Base-by-base conservation (phyloP, 2,797 vertebrate species). In the Phaenicophaeus curvirostris region DNA sequence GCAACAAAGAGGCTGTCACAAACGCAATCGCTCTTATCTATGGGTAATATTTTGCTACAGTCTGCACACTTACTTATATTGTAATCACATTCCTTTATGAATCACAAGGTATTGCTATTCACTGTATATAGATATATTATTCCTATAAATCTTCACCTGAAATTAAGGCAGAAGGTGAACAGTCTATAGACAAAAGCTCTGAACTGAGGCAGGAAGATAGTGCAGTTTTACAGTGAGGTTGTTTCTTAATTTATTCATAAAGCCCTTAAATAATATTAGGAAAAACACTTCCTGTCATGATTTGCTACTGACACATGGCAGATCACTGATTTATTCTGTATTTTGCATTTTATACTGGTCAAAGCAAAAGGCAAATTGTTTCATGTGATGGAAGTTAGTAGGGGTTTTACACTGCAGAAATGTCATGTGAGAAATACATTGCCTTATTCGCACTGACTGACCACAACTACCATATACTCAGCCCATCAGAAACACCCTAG, bases 1-100 rank as follows among this genome's bases (percentile, higher is more conserved):
- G 87, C 82, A 96, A 93, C 85, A 92, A 89, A 87, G 66, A 88
- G 69, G 19, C 73, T 86, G 89, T 91, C 89, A 81, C 67, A 88
- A 90, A 59, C 78, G 73, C 69, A 94, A 76, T 95, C 82, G 78
- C 35, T 94, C 90, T 80, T 89, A 83, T 89, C 87, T 82, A 81
- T 11, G 51, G 51, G 31, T 76, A 92, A 57, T 91, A 93, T 94
- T 94, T 93, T 95, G 62, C 58, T 78, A 63, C 39, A 81, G 62
- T 81, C 63, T 94, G 39, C 78, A 62, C 81, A 72, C 76, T 93
- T 77, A 67, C 39, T 83, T 90, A 55, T 58, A 87, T 39, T 85
- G 50, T 62, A 80, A 89, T 90, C 58, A 11, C 19, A 81, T n/a
- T 31, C 44, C 84, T 84, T 91, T 89, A 92, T 59, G 66, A 92